These are phyloP conservation scores for Sebastes taczanowskii DNA, from an alignment of 2,797 vertebrate genomes.

Conservation along the genomic window DNA sequence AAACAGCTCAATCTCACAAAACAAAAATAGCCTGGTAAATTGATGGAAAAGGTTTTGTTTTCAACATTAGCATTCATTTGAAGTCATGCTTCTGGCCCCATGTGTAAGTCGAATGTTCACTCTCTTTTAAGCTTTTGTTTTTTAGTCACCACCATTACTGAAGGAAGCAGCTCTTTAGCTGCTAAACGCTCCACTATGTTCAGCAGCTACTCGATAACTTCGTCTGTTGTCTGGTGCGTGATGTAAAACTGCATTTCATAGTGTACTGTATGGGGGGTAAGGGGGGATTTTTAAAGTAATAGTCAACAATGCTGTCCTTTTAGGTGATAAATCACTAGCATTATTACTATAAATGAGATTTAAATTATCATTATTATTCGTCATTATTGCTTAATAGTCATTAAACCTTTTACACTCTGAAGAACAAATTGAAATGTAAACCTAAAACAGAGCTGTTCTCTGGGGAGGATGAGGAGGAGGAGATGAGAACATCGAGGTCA, in stretches of 20 bases:
- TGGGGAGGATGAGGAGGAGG: neutral
- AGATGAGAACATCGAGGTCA: slow-evolving; percentile 7
- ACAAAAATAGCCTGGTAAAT: no score
- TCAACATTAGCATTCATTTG: no score
- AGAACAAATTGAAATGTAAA: neutral
- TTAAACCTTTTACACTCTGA: neutral
- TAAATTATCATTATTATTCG: neutral
- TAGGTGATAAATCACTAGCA: neutral
- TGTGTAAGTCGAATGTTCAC: neutral
- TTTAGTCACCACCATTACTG: neutral
- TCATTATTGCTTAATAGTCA: neutral
- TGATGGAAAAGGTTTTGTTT: no score
- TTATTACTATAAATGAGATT: neutral
- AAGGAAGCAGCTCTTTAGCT: neutral
- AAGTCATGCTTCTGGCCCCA: no score
- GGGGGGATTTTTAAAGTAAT: neutral
- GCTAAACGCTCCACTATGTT: neutral
- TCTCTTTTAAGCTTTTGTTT: no score
- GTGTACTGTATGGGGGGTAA: neutral
- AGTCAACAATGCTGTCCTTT: neutral
- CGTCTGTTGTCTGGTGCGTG: neutral
- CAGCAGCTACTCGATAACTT: neutral
- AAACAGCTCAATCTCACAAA: no score
- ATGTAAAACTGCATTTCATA: neutral
- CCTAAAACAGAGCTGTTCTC: neutral